Percentiles rank a stretch among this genome's conserved stretches.
Conservation (phyloP, 2,888 invertebrate genomes). For the Dasypolia templi region DNA sequence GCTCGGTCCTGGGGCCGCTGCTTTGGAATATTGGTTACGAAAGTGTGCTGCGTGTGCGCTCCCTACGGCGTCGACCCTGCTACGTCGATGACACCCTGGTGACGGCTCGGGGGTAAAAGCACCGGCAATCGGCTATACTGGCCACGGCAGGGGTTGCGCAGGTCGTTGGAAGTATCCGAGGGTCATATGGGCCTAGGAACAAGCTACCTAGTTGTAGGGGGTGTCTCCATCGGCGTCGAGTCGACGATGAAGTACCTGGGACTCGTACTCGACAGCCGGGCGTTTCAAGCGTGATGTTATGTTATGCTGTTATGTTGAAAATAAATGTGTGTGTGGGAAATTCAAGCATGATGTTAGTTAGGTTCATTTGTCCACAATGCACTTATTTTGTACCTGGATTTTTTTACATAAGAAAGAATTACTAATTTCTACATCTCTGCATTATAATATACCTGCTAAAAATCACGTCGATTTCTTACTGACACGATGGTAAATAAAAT, state of each 20-base stretch:
- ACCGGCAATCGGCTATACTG: not conserved
- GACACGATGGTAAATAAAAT: conserved; percentile 46
- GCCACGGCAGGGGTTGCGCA: too few relatives aligned
- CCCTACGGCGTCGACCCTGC: not conserved
- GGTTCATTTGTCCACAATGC: not conserved
- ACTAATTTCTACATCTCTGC: conserved; percentile 3
- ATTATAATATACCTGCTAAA: not conserved
- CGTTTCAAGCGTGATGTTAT: too few relatives aligned
- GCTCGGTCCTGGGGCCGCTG: not conserved
- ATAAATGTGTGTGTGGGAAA: not conserved
- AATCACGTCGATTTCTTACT: conserved; percentile 30
- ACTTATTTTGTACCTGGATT: conserved; percentile 1
- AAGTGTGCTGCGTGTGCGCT: not conserved
- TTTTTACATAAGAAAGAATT: not conserved
- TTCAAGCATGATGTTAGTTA: too few relatives aligned
- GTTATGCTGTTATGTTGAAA: too few relatives aligned
- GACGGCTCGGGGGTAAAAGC: not conserved
- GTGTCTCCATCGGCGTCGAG: too few relatives aligned
- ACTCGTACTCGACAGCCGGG: too few relatives aligned
- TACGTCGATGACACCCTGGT: not conserved
- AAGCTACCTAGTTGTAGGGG: too few relatives aligned
- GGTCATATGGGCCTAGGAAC: not conserved
- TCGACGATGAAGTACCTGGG: too few relatives aligned
- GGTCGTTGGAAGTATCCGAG: too few relatives aligned
- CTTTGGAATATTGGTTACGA: not conserved